Base-by-base conservation (phyloP, 2,888 invertebrate genomes). In the Zhuqinia jingwanae region DNA sequence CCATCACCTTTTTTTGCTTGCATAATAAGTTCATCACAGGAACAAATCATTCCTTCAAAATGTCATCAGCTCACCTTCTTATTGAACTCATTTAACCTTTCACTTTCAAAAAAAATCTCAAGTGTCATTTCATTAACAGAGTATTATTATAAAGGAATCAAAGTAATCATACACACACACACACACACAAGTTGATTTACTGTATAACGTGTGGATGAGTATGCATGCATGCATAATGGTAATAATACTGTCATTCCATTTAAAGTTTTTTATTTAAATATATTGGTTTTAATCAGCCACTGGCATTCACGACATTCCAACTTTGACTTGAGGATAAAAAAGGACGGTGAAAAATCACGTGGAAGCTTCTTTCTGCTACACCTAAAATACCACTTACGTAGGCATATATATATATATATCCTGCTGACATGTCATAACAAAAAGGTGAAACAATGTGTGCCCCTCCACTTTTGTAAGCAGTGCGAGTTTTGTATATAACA, bases 31-130 rank as follows among this genome's bases (percentile, higher is more conserved):
- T 6, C 36, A 30, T 17, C 10, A 50, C 50, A 42, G 45, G 60
- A 58, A 68, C 42, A 76, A 58, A 2, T 42, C 42, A 56, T 36
- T n/a, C n/a, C n/a, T 3, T 36, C 36, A 36, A 36, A 36, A 36
- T 36, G 36, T 36, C 36, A 17, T 22, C n/a, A 36, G 6, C 22
- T 47, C 45, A 70, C n/a, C 15, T 70, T 70, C 22, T 10, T 11
- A 47, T 17, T 79, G 79, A 79, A 65, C 79, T 53, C 53, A 65
- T 65, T 79, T 79, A 79, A 79, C 79, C 79, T 79, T 53, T 79
- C 79, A 53, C 53, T 79, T 79, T 76, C 56, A 56, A 6, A 76
- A n/a, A 56, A 75, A 50, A 50, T 22, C 58, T 56, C 53, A 20
- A n/a, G 20, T 25, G 17, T 25, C 10, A 22, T 58, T 20, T 17